Evolutionary conservation across 1,140 invertebrate genomes (phyloP).

Genomic region (Temnothorax nylanderi): DNA sequence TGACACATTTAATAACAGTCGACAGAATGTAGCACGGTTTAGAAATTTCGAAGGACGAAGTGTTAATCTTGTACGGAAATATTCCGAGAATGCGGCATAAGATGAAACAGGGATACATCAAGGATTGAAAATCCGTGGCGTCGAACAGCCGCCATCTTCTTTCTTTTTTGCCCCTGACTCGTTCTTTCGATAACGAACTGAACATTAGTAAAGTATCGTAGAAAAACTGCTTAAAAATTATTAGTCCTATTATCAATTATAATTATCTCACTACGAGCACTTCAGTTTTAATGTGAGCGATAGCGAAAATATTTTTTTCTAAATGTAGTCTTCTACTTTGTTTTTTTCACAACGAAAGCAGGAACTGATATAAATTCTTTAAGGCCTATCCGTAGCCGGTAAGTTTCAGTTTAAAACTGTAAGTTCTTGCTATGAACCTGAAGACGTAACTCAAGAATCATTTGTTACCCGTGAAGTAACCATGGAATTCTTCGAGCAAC

Average conservation of each 20-base stretch:
- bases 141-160: slow-evolving; percentile 50
- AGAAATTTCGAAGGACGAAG: slow-evolving; percentile 28
- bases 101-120: slow-evolving; percentile 62
- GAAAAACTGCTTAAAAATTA: background rate
- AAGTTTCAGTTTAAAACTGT: background rate
- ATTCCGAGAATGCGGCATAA: slow-evolving; percentile 65
- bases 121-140: slow-evolving; percentile 31
- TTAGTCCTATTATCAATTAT: background rate
- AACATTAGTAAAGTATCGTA: background rate
- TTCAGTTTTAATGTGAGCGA: background rate
- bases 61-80: slow-evolving; percentile 63
- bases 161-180: background rate
- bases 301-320: background rate
- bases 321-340: background rate
- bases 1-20: slow-evolving; percentile 35
- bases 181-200: no score
- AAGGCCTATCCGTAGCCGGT: background rate
- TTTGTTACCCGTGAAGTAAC: background rate
- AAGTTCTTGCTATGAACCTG: background rate
- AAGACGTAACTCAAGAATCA: background rate
- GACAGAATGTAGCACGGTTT: slow-evolving; percentile 46
- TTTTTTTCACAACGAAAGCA: background rate
- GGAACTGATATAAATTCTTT: background rate
- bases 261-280: background rate
- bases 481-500: background rate